Evolutionary conservation across 2,888 invertebrate genomes (phyloP), one percentile per base, ranked within the genome.

Genomic region (Eupsilia transversa): DNA sequence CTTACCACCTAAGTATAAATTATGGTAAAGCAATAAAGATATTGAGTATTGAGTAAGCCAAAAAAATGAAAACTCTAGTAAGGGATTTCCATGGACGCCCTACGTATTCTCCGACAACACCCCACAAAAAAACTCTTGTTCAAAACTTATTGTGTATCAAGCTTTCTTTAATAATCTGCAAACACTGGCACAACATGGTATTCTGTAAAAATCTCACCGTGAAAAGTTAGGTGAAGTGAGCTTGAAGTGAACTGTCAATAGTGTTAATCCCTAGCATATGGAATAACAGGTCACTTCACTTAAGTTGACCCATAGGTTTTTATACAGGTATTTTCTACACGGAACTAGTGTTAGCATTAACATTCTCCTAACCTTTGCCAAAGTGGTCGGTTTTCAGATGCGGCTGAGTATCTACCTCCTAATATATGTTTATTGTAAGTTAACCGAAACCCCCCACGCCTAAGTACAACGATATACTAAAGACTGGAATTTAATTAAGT

Each of bases 401-500:
- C 35, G n/a, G 54, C 12, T n/a, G 1, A 38, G 33, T 49, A 46
- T 27, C 7, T 56, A 38, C 52, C 41, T 30, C n/a, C 68, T 35
- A 52, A 67, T 23, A 61, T 14, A 74, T 68, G 46, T 72, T 71
- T 73, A 77, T 79, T 72, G 41, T 35, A 65, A 70, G 17, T 35
- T 57, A 73, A 66, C 77, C 60, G 63, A 59, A 61, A 79, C 59
- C 67, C 27, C 23, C n/a, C 33, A 76, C 56, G 9, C 60, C 30
- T 56, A 68, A 38, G 35, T 73, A 54, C 63, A 65, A 79, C 74
- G 60, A 77, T 75, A 78, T 72, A 86, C 77, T 77, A 77, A 80
- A 77, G 64, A 56, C 63, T 74, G 87, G 86, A 88, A 87, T 88
- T 88, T 87, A 88, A 87, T 88, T 87, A 88, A 85, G 87, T 77